Evolutionary conservation across 2,888 invertebrate species (phyloP), one percentile per base, ranked within the genome.

Genomic region (Oscheius sp.): DNA sequence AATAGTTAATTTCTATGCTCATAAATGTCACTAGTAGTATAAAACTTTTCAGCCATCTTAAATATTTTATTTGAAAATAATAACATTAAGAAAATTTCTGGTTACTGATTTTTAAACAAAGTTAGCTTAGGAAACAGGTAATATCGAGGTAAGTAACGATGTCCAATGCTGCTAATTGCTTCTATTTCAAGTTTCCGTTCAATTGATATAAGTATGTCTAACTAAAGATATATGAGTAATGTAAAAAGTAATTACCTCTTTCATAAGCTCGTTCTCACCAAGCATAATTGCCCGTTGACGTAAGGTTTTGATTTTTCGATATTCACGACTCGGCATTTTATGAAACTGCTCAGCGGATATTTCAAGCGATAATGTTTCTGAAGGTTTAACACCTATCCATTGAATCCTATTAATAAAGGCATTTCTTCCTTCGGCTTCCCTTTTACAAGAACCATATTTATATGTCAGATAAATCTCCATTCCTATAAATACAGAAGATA

Each of bases 381-480:
- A n/a, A n/a, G n/a, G n/a, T n/a, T 45, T 32, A 30, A 72, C 70
- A n/a, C 81, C 81, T 24, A 80, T 56, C 80, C 78, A 81, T 38
- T 70, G 56, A 8, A 81, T 68, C 9, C 62, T 45, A 6, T 73
- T 73, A 2, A 81, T 67, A 44, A 68, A 67, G 17, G 77, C 77
- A 6, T 65, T 71, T 8, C 67, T 41, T 36, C 71, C 71, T 49
- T 76, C 78, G 2, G 69, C 71, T 36, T 56, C 54, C 17, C 69
- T 68, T n/a, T 62, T 62, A 0, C 32, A 9, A 4, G 76, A 61
- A 24, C 82, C 83, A 51, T 78, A 82, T 63, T 80, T 80, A 73
- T 83, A 83, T 0, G 82, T 81, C 36, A 80, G 56, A 17, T 70
- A 73, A 20, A 83, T 83, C 62, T 80, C 80, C 38, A 82, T 67